Percentiles rank a stretch among this genome's conserved stretches.
Evolutionary conservation across 1,140 invertebrate genomes (phyloP).

Genomic region (Penaeus chinensis): DNA sequence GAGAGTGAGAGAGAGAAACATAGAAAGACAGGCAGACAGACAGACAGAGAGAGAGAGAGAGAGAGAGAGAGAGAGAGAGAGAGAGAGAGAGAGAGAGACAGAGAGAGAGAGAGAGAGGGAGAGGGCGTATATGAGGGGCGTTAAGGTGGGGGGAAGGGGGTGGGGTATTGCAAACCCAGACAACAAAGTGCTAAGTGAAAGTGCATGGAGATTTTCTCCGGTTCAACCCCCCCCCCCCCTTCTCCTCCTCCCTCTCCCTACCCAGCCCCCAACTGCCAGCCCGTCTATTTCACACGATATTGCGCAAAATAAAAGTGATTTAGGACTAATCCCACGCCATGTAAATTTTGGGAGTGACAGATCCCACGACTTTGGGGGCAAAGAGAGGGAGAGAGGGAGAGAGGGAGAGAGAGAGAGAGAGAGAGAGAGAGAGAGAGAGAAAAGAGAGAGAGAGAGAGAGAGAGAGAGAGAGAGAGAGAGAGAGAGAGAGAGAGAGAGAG

Average conservation of each 20-base stretch:
- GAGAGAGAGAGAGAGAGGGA: too few species aligned
- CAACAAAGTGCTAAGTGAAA: too few species aligned
- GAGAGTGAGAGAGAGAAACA: too few species aligned
- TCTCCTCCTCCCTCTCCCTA: background rate
- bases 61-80: too few species aligned
- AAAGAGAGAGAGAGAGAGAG: background rate
- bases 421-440: too few species aligned
- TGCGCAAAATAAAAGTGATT: slow-evolving; percentile 18
- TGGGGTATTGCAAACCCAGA: too few species aligned
- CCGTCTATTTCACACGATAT: slow-evolving; percentile 15
- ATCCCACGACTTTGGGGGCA: background rate
- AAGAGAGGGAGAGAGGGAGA: background rate
- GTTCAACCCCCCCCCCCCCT: background rate
- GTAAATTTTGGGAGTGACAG: slow-evolving; percentile 15
- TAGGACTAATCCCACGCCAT: slow-evolving; percentile 4
- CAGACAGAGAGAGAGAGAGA: too few species aligned
- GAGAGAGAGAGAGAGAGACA: too few species aligned
- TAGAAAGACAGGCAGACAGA: too few species aligned
- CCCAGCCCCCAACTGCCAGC: background rate
- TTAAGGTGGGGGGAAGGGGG: too few species aligned
- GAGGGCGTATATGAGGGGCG: too few species aligned
- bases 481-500: slow-evolving; percentile 18
- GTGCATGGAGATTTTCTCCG: background rate
- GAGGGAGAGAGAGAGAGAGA: slow-evolving; percentile 13
- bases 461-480: slow-evolving; percentile 1